Evolutionary conservation across 2,113 vertebrate species (phyloP).

Genomic region (zebrafish (Danio rerio)): DNA sequence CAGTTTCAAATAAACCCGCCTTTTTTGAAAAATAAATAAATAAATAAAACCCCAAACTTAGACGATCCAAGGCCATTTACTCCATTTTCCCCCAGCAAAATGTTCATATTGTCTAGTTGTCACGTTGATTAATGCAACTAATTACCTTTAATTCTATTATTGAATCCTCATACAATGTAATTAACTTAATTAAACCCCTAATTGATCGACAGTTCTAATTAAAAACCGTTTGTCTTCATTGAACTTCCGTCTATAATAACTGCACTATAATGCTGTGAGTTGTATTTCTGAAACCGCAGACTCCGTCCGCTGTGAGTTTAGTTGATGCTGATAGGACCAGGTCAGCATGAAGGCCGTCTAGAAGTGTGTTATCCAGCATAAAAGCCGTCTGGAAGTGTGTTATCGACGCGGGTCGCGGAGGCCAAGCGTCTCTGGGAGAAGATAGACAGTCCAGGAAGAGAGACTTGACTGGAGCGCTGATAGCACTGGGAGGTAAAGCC

Average conservation of each 20-base stretch:
- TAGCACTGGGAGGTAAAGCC: slow-evolving; percentile 18
- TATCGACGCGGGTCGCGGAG: slow-evolving; percentile 41
- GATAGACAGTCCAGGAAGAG: slow-evolving; percentile 25
- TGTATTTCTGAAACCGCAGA: slow-evolving; percentile 1
- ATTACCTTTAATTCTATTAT: not conserved
- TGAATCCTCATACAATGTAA: not conserved
- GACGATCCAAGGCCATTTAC: too few species aligned
- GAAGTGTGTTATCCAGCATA: not conserved
- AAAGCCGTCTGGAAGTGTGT: slow-evolving; percentile 30
- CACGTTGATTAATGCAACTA: not conserved
- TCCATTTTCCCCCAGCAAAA: not conserved
- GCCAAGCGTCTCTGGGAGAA: slow-evolving; percentile 38
- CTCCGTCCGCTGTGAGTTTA: not conserved
- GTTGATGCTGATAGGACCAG: slow-evolving; percentile 21
- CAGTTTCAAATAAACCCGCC: too few species aligned
- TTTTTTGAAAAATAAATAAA: too few species aligned
- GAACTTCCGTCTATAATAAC: not conserved
- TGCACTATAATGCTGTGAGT: too few species aligned
- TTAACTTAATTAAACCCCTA: not conserved
- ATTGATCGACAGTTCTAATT: not conserved
- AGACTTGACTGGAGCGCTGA: slow-evolving; percentile 40
- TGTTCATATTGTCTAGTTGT: not conserved
- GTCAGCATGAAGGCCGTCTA: slow-evolving; percentile 13
- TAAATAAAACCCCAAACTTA: too few species aligned
- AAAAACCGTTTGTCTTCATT: not conserved